Evolutionary conservation across 2,888 invertebrate genomes (phyloP).

Genomic region (Allophyes oxyacanthae): DNA sequence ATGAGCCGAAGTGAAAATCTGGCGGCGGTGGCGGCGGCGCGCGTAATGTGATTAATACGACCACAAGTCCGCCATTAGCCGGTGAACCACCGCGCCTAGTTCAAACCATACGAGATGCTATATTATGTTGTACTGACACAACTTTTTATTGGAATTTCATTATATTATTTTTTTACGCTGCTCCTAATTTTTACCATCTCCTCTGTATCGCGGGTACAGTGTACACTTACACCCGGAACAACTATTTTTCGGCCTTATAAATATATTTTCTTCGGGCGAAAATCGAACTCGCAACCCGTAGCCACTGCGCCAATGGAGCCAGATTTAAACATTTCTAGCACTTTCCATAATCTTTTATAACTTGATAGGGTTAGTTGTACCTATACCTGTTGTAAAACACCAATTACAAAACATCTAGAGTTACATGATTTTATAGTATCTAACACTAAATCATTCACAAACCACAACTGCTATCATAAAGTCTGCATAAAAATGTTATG

Average conservation of each 20-base stretch:
- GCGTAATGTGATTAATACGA: slow-evolving; percentile 84
- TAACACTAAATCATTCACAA: neutral
- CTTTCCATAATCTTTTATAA: no score
- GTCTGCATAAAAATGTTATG: neutral
- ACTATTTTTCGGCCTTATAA: no score
- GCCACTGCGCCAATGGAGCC: no score
- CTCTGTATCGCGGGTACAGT: no score
- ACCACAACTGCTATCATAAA: slow-evolving; percentile 1
- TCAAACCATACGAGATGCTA: slow-evolving; percentile 31
- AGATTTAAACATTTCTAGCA: no score
- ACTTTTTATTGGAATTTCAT: neutral
- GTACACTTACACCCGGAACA: no score
- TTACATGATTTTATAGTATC: neutral
- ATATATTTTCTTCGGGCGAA: no score
- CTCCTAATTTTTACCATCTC: no score
- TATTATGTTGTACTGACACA: neutral
- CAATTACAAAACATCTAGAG: neutral
- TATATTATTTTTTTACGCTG: neutral
- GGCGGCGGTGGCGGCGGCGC: slow-evolving; percentile 71
- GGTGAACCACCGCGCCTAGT: slow-evolving; percentile 52
- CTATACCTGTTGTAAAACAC: no score
- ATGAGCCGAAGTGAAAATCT: slow-evolving; percentile 89
- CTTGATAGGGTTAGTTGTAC: no score
- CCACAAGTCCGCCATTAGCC: slow-evolving; percentile 82
- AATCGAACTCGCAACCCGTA: no score